Percentiles rank a stretch among this genome's conserved stretches.
phyloP scores from a whole-genome alignment of 2,113 vertebrate genomes.

The Eidolon helvum region DNA sequence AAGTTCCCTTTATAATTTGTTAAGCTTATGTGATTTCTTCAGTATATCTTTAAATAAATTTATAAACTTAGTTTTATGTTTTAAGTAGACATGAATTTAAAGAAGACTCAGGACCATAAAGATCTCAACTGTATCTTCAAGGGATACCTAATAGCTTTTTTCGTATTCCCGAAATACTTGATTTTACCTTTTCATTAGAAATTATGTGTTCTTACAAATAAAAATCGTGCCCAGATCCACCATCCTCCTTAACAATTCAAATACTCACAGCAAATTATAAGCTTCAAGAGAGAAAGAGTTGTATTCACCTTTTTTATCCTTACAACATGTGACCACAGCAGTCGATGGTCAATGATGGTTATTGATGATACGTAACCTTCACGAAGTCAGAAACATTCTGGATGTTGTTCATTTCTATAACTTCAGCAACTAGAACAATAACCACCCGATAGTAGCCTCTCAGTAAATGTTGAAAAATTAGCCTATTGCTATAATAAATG shows the following conservation, averaged over 20 bases:
- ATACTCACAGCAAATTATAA: background rate
- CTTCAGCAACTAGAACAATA: background rate
- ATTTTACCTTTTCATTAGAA: constrained; percentile 1
- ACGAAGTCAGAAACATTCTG: background rate
- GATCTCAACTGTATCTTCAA: background rate
- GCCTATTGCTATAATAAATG: background rate
- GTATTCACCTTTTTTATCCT: background rate
- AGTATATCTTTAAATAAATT: background rate
- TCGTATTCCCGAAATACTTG: background rate
- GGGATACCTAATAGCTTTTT: background rate
- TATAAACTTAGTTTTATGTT: background rate
- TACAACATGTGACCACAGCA: background rate
- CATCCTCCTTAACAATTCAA: background rate
- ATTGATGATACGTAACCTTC: background rate
- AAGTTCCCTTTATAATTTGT: background rate
- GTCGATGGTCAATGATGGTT: background rate
- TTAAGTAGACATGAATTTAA: background rate
- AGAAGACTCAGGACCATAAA: background rate
- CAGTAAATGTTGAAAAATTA: background rate
- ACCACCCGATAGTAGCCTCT: background rate
- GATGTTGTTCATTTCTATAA: background rate
- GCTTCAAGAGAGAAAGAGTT: background rate
- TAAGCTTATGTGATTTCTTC: background rate
- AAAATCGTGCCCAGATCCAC: background rate
- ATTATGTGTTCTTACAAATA: background rate